Percentiles rank a stretch among this genome's conserved stretches.
These are phyloP conservation scores for Ictalurus furcatus DNA, from an alignment of 2,113 vertebrate genomes.

Conservation along the genomic window DNA sequence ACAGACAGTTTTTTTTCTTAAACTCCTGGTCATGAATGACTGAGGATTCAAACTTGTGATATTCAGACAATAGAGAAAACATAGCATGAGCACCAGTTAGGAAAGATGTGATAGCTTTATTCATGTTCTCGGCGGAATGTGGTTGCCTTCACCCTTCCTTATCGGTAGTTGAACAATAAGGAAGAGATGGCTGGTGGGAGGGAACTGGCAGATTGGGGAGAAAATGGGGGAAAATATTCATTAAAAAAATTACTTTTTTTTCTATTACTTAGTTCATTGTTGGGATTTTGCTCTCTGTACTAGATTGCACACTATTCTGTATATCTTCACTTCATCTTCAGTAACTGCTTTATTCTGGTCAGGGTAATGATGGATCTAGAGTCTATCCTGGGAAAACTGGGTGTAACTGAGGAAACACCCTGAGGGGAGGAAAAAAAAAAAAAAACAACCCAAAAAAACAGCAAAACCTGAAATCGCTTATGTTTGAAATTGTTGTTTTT, in stretches of 20 bases:
- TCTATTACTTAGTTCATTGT: neutral
- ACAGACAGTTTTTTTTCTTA: neutral
- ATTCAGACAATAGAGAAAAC: neutral
- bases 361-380: neutral
- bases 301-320: neutral
- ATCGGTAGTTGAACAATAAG: neutral
- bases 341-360: neutral
- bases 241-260: neutral
- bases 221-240: neutral
- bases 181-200: neutral
- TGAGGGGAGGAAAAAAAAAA: neutral
- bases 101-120: neutral
- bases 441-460: neutral
- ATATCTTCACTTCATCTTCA: neutral
- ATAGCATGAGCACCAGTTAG: neutral
- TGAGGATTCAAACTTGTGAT: neutral
- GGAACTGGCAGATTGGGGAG: neutral
- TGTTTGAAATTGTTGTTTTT: neutral
- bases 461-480: neutral
- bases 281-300: neutral
- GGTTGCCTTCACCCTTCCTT: neutral
- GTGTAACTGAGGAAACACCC: conserved; percentile 5
- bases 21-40: neutral
- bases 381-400: neutral
- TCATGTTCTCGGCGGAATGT: neutral